phyloP scores from a whole-genome alignment of 1,140 invertebrate species.

The Potamilus streckersoni region DNA sequence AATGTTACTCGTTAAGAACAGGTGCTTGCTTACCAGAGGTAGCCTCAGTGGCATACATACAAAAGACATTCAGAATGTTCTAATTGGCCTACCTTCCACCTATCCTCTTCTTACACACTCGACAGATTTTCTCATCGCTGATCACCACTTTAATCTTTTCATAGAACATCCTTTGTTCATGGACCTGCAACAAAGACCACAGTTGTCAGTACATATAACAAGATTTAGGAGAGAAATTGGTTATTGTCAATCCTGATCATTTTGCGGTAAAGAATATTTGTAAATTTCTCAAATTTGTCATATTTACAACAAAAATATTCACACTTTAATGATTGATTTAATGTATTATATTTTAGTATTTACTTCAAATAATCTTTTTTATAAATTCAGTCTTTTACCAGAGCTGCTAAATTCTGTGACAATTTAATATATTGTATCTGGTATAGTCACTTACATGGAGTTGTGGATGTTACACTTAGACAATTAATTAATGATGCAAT shows the following conservation, averaged over 20 bases:
- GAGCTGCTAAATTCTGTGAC: too few species aligned
- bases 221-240: neutral
- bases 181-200: constrained; percentile 59
- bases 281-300: neutral
- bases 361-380: too few species aligned
- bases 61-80: too few species aligned
- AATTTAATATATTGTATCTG: too few species aligned
- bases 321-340: neutral
- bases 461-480: too few species aligned
- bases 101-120: constrained; percentile 92
- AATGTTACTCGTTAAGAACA: too few species aligned
- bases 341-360: neutral
- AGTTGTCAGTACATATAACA: neutral
- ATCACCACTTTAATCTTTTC: constrained; percentile 78
- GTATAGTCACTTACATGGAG: too few species aligned
- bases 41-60: too few species aligned
- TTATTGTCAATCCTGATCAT: neutral
- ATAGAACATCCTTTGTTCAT: constrained; percentile 82
- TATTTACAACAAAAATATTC: neutral
- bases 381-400: too few species aligned
- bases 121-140: constrained; percentile 88
- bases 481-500: too few species aligned
- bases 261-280: neutral
- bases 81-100: constrained; percentile 78
- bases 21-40: too few species aligned